Percentiles rank a stretch among this genome's conserved stretches.
phyloP scores from a whole-genome alignment of 2,888 invertebrate species.

The Ramazzottius varieornatus region DNA sequence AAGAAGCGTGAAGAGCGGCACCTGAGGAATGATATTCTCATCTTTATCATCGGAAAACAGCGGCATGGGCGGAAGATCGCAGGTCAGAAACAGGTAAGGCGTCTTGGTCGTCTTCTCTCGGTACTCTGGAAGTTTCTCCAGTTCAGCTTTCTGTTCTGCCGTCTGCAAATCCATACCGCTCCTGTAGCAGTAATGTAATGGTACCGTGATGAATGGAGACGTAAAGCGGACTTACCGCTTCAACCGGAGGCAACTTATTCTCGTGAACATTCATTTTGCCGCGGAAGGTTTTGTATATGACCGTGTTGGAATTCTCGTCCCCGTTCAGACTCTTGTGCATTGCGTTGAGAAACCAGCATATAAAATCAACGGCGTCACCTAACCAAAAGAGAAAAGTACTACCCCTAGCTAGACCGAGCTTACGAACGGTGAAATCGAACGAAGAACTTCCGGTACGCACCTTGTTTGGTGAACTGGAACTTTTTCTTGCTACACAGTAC shows the following conservation, averaged over 20 bases:
- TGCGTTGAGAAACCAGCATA: constrained; percentile 93
- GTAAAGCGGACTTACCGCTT: constrained; percentile 30
- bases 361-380: constrained; percentile 89
- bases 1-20: constrained; percentile 69
- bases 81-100: constrained; percentile 81
- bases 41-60: constrained; percentile 73
- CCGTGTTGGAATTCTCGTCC: constrained; percentile 60
- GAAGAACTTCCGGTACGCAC: constrained; percentile 30
- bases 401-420: too few relatives aligned
- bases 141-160: background rate
- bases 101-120: constrained; percentile 57
- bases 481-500: constrained; percentile 83
- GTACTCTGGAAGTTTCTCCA: background rate
- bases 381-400: constrained; percentile 11
- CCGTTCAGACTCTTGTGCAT: constrained; percentile 79
- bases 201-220: too few relatives aligned
- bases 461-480: constrained; percentile 94
- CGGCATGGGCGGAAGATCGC: constrained; percentile 88
- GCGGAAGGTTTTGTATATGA: constrained; percentile 77
- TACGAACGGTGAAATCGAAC: too few relatives aligned
- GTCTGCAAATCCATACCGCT: background rate
- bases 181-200: too few relatives aligned
- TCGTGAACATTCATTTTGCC: constrained; percentile 28
- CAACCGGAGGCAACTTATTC: constrained; percentile 61
- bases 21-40: constrained; percentile 96